Conservation (phyloP, 1,140 invertebrate species). For the Magallana gigas region DNA sequence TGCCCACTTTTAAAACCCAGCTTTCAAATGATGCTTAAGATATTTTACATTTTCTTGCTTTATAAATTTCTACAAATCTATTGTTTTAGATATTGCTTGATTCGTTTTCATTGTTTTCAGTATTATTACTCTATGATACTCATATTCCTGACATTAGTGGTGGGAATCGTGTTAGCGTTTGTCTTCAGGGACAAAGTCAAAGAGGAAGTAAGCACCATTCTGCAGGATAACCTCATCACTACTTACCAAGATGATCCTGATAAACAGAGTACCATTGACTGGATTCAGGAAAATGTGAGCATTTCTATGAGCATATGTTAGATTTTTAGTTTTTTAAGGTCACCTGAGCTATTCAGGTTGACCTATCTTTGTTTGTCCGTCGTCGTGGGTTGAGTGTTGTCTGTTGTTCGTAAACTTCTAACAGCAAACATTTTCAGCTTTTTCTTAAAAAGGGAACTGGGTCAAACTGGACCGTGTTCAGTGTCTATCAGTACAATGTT, state of each 20-base stretch:
- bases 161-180: constrained; percentile 92
- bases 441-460: too few species aligned
- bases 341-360: too few species aligned
- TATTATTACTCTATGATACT: constrained; percentile 93
- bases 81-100: constrained; percentile 14
- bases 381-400: too few species aligned
- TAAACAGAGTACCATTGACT: constrained; percentile 44
- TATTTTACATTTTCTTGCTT: not conserved
- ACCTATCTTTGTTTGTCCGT: too few species aligned
- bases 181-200: constrained; percentile 94
- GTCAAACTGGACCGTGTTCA: too few species aligned
- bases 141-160: constrained; percentile 94
- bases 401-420: too few species aligned
- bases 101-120: constrained; percentile 84
- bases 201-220: constrained; percentile 86
- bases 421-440: too few species aligned
- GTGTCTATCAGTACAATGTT: too few species aligned
- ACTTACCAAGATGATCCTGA: constrained; percentile 80
- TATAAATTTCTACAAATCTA: not conserved
- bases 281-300: constrained; percentile 54
- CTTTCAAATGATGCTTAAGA: too few species aligned
- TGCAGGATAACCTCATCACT: constrained; percentile 92
- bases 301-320: not conserved
- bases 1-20: too few species aligned
- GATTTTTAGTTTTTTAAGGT: too few species aligned